Evolutionary conservation across 2,113 vertebrate species (phyloP), one percentile per base, ranked within the genome.

Genomic region (Sinocyclocheilus anophthalmus): DNA sequence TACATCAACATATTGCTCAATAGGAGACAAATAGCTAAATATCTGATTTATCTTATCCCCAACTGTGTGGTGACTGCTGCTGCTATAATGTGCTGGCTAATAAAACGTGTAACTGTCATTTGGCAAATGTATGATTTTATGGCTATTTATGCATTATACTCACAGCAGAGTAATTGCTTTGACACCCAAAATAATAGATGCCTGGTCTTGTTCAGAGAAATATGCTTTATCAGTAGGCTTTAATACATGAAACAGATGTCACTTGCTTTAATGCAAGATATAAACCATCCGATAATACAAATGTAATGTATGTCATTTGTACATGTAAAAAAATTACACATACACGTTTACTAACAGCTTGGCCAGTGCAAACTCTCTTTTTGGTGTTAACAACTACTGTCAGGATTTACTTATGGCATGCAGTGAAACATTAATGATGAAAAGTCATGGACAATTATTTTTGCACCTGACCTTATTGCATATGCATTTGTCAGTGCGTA

Each of bases 71-170:
- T 42, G 3, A 37, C 53, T 14, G 4, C 16, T 48, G 63, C 37
- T 26, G 61, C 59, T 59, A 79, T 26, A 81, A 63, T 33, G 22
- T 39, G 55, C 65, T 63, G 83, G 48, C 72, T 67, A 67, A 84
- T 84, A 80, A 85, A 84, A 76, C 45, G 48, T 1, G 57, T 61
- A 87, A 81, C 80, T 81, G 48, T 88, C 55, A n/a, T 70, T 84
- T 13, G 53, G 70, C 24, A 76, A 88, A 85, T 75, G 6, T 26
- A 30, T 11, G 13, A 48, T 73, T 20, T 30, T 50, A 81, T 61
- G 65, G 61, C 76, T 85, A 79, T 70, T 85, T 69, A 81, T 50
- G 78, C n/a, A 57, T 75, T 67, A 77, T 81, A 4, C 76, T 65
- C 77, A 76, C 77, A 55, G 77, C 53, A 57, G 37, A 75, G 76